Base-by-base conservation (phyloP, 2,888 invertebrate genomes). In the Drosophila rubida region DNA sequence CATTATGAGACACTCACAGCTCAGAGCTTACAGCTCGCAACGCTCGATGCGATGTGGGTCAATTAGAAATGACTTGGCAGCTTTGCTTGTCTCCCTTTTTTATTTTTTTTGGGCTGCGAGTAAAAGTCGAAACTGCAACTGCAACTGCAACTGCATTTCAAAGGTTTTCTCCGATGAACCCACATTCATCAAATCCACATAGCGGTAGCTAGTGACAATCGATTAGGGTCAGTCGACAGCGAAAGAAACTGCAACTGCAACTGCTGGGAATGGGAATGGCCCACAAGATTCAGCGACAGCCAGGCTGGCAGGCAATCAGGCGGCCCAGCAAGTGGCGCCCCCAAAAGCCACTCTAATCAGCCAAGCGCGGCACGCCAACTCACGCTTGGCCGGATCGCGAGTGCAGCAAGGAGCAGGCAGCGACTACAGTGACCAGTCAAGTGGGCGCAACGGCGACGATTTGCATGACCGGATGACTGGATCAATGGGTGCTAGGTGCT, bases 51-150 rank as follows among this genome's bases (percentile, higher is more conserved):
- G 14, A 35, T 75, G 67, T 83, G 84, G 80, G 83, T 87, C 80
- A 87, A 82, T 87, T 85, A 77, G 80, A 70, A 77, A 80, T 82
- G 82, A 82, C 88, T 86, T 64, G 65, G 81, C 88, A 80, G 74
- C 46, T 88, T 88, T 82, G 48, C 41, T 49, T 54, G 42, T 42
- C 11, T 42, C 42, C 14, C 32, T 49, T 9, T 14, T 32, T 27
- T 13, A n/a, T 19, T 13, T 50, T 48, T n/a, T n/a, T n/a, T n/a
- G n/a, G n/a, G n/a, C n/a, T 42, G 25, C 25, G 48, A 59, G 80
- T 82, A 82, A 82, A 65, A 81, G 88, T 67, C 46, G 35, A 48
- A 74, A 58, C 53, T 63, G 75, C 48, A 74, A 61, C 49, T 74
- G 75, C 69, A 74, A 58, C 53, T 63, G 75, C 48, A 74, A 61